phyloP scores from a whole-genome alignment of 2,797 vertebrate species.

The Enteromius anoplus region DNA sequence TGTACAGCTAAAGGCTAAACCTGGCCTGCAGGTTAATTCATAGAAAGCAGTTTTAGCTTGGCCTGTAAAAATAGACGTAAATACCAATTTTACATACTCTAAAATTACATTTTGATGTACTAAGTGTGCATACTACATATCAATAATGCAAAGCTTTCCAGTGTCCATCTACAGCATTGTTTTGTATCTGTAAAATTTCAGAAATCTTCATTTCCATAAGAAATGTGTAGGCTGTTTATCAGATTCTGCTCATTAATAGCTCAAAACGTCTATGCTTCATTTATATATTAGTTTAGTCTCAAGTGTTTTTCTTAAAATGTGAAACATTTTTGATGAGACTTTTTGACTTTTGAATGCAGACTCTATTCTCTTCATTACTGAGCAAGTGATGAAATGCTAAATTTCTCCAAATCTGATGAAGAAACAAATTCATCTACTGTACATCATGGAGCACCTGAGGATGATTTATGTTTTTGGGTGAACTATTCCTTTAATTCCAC shows the following conservation, averaged over 20 bases:
- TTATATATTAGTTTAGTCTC: no score
- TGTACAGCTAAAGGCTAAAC: neutral
- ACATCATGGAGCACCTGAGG: no score
- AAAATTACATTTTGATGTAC: neutral
- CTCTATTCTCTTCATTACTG: no score
- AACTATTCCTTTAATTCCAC: no score
- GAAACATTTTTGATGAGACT: no score
- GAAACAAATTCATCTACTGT: no score
- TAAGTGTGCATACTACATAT: neutral
- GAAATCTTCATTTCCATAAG: neutral
- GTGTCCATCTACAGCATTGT: neutral
- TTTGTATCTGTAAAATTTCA: neutral
- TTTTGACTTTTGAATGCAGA: no score
- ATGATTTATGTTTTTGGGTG: no score
- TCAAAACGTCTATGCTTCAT: neutral
- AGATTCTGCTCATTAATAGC: neutral
- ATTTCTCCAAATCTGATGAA: no score
- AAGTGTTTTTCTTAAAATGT: no score
- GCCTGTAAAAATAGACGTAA: neutral
- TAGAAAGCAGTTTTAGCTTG: neutral
- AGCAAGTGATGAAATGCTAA: no score
- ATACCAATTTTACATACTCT: neutral
- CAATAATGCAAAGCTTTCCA: neutral
- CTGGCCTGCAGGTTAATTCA: conserved; percentile 3
- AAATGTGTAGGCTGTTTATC: neutral